Evolutionary conservation across 2,888 invertebrate genomes (phyloP).

Genomic region (Rhyacophila evoluta): DNA sequence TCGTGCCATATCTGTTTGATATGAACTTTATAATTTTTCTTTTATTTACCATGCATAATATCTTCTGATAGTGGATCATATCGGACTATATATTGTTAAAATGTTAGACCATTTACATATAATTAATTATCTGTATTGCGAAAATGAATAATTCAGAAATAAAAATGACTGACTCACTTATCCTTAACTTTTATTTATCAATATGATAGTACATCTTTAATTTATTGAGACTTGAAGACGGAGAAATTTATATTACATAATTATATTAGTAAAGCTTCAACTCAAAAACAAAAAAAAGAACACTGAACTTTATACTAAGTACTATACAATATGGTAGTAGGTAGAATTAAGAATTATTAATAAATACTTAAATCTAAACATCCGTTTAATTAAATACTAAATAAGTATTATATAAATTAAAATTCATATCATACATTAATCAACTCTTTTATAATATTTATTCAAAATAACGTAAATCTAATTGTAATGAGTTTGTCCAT

Average conservation of each 20-base stretch:
- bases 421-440: slow-evolving; percentile 9
- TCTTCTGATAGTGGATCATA: too few species aligned
- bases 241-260: slow-evolving; percentile 35
- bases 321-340: slow-evolving; percentile 35
- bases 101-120: too few species aligned
- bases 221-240: slow-evolving; percentile 38
- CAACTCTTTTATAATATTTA: neutral
- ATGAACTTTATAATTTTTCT: too few species aligned
- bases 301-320: slow-evolving; percentile 30
- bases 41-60: too few species aligned
- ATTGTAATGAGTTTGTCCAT: slow-evolving; percentile 6
- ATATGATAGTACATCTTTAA: slow-evolving; percentile 45
- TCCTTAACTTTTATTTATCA: slow-evolving; percentile 40
- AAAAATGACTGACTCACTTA: neutral
- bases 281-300: slow-evolving; percentile 36
- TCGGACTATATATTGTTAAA: too few species aligned
- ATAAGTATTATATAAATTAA: slow-evolving; percentile 4
- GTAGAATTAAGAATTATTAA: slow-evolving; percentile 12
- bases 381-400: slow-evolving; percentile 4
- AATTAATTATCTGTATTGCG: too few species aligned
- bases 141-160: neutral
- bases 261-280: slow-evolving; percentile 35
- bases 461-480: slow-evolving; percentile 6
- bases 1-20: too few species aligned
- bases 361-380: neutral